Conservation (phyloP, 2,797 vertebrate genomes). For the Poeciliopsis presidionis region DNA sequence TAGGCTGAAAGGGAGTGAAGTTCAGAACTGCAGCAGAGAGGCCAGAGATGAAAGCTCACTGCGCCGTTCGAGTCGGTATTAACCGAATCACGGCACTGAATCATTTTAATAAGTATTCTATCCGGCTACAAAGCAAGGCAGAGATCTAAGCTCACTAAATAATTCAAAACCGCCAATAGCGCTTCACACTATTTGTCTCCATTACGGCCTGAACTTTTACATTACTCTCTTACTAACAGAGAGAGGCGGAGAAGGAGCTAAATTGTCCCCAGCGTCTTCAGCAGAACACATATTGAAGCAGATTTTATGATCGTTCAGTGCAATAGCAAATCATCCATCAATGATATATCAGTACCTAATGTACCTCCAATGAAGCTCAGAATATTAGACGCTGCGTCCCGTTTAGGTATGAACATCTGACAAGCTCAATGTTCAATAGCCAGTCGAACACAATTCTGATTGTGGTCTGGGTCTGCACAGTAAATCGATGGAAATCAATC, state of each 20-base stretch:
- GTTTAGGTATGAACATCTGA: background rate
- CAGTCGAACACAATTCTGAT: background rate
- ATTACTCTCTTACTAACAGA: slow-evolving; percentile 31
- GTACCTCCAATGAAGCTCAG: slow-evolving; percentile 23
- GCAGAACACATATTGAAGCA: slow-evolving; percentile 29
- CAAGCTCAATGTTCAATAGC: background rate
- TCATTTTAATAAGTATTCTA: slow-evolving; percentile 66
- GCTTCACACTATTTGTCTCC: slow-evolving; percentile 62
- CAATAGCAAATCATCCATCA: slow-evolving; percentile 38
- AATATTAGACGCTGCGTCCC: slow-evolving; percentile 4
- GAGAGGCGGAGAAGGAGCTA: slow-evolving; percentile 18
- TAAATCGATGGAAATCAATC: background rate
- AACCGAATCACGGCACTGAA: slow-evolving; percentile 34
- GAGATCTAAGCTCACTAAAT: slow-evolving; percentile 63
- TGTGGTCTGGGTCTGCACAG: background rate
- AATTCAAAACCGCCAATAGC: slow-evolving; percentile 62
- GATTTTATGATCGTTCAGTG: slow-evolving; percentile 20
- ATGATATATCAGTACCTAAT: slow-evolving; percentile 27
- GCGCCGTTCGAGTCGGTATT: slow-evolving; percentile 21
- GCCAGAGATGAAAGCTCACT: slow-evolving; percentile 18
- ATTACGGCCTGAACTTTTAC: slow-evolving; percentile 54
- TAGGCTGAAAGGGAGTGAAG: background rate
- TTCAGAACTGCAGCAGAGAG: slow-evolving; percentile 1
- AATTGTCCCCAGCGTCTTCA: slow-evolving; percentile 23
- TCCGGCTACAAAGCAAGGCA: slow-evolving; percentile 34